Evolutionary conservation across 2,113 vertebrate genomes (phyloP).

Genomic region (Capra hircus): DNA sequence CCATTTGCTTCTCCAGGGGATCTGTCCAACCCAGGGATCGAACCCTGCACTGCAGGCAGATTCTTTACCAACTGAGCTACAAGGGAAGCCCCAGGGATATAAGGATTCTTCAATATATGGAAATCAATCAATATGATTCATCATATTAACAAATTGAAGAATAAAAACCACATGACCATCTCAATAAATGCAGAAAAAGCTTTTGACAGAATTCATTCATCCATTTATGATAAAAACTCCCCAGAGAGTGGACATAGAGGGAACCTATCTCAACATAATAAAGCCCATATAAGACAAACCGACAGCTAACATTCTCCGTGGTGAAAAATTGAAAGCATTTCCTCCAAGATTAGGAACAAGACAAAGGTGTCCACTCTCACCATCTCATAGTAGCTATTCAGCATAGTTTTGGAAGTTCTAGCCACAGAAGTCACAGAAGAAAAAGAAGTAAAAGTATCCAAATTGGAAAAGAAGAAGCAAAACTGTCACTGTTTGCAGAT

Average conservation of each 20-base stretch:
- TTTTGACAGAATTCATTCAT: neutral
- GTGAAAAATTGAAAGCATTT: neutral
- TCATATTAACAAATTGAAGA: neutral
- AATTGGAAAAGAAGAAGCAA: neutral
- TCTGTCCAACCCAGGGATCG: rapidly evolving
- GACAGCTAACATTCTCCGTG: neutral
- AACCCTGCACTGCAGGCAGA: neutral
- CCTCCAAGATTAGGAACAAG: neutral
- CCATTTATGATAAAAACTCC: neutral
- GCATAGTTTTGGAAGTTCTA: neutral
- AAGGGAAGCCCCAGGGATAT: neutral
- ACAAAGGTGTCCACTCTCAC: neutral
- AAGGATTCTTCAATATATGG: neutral
- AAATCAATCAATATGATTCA: neutral
- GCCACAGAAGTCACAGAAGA: neutral
- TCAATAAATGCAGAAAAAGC: neutral
- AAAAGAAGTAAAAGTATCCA: neutral
- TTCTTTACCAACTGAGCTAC: neutral
- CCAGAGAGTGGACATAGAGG: neutral
- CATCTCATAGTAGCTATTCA: neutral
- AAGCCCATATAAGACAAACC: neutral
- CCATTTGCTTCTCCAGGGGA: neutral
- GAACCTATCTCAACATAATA: neutral
- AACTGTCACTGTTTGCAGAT: neutral
- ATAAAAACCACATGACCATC: neutral